Evolutionary conservation across 2,113 vertebrate species (phyloP), one percentile per base, ranked within the genome.

Genomic region (Chroicocephalus ridibundus): DNA sequence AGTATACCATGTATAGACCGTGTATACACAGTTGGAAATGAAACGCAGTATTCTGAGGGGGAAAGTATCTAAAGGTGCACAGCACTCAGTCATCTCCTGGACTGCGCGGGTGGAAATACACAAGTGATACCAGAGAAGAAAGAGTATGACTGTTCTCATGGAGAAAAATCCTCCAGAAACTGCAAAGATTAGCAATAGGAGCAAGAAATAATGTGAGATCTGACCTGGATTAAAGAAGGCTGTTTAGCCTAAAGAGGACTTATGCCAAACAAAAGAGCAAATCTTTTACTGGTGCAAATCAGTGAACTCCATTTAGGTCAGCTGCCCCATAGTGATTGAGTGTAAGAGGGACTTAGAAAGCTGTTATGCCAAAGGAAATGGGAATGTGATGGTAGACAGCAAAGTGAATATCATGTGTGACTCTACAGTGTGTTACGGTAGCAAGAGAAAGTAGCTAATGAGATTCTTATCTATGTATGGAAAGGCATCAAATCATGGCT

Each of bases 381-480:
- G 14, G 40, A 76, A 4, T 65, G 60, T 71, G 72, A 68, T 38
- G 80, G 76, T 27, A 83, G 42, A 51, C 24, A 88, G 82, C 47
- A 86, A 86, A 71, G 6, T 78, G 60, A 66, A 12, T 70, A n/a
- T 74, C 42, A 21, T 75, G 60, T 90, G 38, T 92, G 51, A 66
- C 82, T 90, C 82, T 90, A 54, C 82, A 66, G 60, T 60, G 38
- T 78, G 55, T 86, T 92, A 74, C 7, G 34, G 55, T 60, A 92
- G 68, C 40, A 66, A 78, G 74, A 82, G n/a, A 70, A 85, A 57
- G 68, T 17, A 77, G 47, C 68, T 78, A 90, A 78, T 32, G 36
- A 83, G 51, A 83, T 90, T 88, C 60, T 90, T 93, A 70, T 77
- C 92, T 96, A 2, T 22, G 22, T 74, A 47, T 25, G 32, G 71